phyloP scores from a whole-genome alignment of 2,888 invertebrate species.

The Drosophila percnosoma region DNA sequence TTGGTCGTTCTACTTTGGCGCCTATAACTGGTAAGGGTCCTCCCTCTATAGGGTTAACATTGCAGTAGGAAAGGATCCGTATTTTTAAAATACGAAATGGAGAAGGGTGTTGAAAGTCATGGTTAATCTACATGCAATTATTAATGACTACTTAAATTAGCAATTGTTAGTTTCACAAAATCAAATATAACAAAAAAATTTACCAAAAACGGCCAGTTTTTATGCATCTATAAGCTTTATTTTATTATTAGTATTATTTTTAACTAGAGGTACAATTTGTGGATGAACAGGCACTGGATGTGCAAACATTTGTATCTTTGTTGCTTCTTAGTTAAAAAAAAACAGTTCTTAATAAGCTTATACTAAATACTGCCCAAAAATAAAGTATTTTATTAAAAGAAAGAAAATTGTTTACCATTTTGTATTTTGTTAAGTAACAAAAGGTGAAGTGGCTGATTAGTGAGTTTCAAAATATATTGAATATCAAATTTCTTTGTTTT shows the following conservation, averaged over 20 bases:
- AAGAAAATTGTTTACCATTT: slow-evolving; percentile 7
- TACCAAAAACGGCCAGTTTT: background rate
- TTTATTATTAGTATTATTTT: background rate
- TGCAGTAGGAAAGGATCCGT: slow-evolving; percentile 5
- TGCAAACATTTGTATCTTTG: background rate
- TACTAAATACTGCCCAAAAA: slow-evolving; percentile 22
- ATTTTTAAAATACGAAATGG: slow-evolving; percentile 1
- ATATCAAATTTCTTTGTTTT: background rate
- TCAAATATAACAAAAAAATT: background rate
- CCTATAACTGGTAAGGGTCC: slow-evolving; percentile 50
- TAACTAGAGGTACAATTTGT: background rate
- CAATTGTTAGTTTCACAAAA: background rate
- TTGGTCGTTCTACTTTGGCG: slow-evolving; percentile 49
- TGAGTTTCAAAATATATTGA: background rate
- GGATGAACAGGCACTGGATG: background rate
- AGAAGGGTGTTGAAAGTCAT: background rate
- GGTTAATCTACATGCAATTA: background rate
- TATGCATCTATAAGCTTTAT: background rate
- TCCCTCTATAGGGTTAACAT: slow-evolving; percentile 8
- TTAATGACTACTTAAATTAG: background rate
- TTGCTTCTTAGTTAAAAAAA: slow-evolving; percentile 3
- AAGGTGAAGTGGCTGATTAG: background rate
- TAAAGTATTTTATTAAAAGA: slow-evolving; percentile 29
- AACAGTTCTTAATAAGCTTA: slow-evolving; percentile 1
- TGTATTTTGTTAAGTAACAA: slow-evolving; percentile 1